Evolutionary conservation across 2,113 vertebrate genomes (phyloP).

Genomic region (Chaenocephalus aceratus): DNA sequence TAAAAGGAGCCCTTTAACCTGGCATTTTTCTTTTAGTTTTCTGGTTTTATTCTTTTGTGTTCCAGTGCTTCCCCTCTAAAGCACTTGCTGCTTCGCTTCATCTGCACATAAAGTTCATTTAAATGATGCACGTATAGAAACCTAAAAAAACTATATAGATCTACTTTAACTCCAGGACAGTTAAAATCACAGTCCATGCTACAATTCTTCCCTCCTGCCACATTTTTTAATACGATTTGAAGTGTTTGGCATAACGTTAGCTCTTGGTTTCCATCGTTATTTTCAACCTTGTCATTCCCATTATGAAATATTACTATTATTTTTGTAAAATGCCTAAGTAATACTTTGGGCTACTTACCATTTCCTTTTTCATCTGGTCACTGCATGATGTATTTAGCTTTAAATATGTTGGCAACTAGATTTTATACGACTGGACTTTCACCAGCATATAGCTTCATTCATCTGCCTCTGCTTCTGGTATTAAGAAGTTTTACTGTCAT

Average conservation of each 20-base stretch:
- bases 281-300: slow-evolving; percentile 24
- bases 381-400: slow-evolving; percentile 37
- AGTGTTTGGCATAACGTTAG: slow-evolving; percentile 32
- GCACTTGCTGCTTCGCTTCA: too few relatives aligned
- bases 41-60: too few relatives aligned
- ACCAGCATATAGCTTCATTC: slow-evolving; percentile 12
- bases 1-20: too few relatives aligned
- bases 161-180: slow-evolving; percentile 52
- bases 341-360: slow-evolving; percentile 31
- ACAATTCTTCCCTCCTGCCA: slow-evolving; percentile 13
- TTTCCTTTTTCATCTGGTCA: slow-evolving; percentile 35
- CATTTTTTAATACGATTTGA: slow-evolving; percentile 44
- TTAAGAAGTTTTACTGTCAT: slow-evolving; percentile 30
- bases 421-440: slow-evolving; percentile 5
- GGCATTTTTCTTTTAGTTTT: too few relatives aligned
- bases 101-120: too few relatives aligned
- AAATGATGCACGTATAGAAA: too few relatives aligned
- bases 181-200: slow-evolving; percentile 43
- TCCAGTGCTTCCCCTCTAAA: too few relatives aligned
- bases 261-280: slow-evolving; percentile 35
- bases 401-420: slow-evolving; percentile 29
- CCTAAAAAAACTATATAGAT: slow-evolving; percentile 11
- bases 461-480: slow-evolving; percentile 23
- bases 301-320: slow-evolving; percentile 53
- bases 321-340: slow-evolving; percentile 47